Evolutionary conservation across 2,113 vertebrate genomes (phyloP), one percentile per base, ranked within the genome.

Genomic region (Scomber colias): DNA sequence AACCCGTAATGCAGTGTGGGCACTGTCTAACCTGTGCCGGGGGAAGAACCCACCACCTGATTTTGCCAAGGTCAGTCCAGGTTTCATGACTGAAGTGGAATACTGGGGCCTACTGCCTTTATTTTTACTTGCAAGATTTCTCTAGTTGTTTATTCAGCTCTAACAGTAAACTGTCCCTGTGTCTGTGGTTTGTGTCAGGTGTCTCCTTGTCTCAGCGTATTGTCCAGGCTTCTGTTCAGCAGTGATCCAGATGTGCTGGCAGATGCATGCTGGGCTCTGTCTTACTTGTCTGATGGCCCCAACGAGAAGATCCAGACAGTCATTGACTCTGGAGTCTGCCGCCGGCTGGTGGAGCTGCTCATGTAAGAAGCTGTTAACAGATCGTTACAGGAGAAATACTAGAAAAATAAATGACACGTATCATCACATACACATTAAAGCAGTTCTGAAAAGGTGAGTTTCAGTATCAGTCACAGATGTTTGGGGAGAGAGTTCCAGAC

Each of bases 291-390:
- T 3, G 97, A 97, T 81, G 97, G 97, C 79, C 96, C 97, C 17
- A 97, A 97, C 83, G 97, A 98, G 83, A 97, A 98, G 95, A 98
- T 97, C 89, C 97, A 98, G 93, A 95, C 96, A 9, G 97, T 97
- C 83, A 98, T 98, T 81, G 97, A 98, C 90, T 98, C 97, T 24
- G 97, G 97, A 84, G 97, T 98, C 49, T 97, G 97, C 87, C 93
- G 96, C 91, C 95, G 96, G 93, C 92, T 98, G 87, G 97, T 98
- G 72, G 97, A 98, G 90, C 94, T 97, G 86, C 95, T 98, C 72
- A 97, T 97, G 97, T 97, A 95, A 97, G 94, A 80, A 50, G 16
- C 31, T 30, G 16, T 55, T 57, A 3, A 53, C 50, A 6, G 9
- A 1, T n/a, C 61, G 14, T 27, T 50, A 13, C 7, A 31, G 46